A percentile compares a stretch with the other conserved stretches of the same genome.
Evolutionary conservation across 1,140 invertebrate genomes (phyloP).

Genomic region (Leptopilina clavipes): DNA sequence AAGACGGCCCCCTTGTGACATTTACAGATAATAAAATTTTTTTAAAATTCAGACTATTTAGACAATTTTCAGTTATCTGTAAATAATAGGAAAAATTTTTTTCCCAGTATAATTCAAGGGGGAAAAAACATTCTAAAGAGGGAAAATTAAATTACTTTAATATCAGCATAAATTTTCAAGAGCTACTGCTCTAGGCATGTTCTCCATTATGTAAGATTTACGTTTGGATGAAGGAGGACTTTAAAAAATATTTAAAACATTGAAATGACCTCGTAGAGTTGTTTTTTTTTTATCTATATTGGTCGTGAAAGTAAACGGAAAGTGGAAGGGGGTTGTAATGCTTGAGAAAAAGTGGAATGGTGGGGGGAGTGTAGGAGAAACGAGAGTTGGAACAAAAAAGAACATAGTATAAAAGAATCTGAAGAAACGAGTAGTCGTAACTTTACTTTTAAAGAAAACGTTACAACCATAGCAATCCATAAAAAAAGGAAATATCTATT

Average conservation of each 20-base stretch:
- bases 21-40: too few species aligned
- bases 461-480: slow-evolving; percentile 11
- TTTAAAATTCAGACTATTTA: too few species aligned
- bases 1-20: too few species aligned
- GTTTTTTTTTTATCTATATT: slow-evolving; percentile 28
- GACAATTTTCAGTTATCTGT: too few species aligned
- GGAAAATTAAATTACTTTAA: background rate
- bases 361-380: background rate
- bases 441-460: slow-evolving; percentile 23
- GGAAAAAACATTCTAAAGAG: too few species aligned
- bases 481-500: slow-evolving; percentile 24
- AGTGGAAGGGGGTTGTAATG: background rate
- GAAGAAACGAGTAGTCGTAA: slow-evolving; percentile 19
- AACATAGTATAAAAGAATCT: slow-evolving; percentile 18
- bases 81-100: too few species aligned
- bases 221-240: background rate
- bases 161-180: background rate
- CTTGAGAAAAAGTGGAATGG: background rate
- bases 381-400: too few species aligned
- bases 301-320: slow-evolving; percentile 5
- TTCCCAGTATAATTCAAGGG: too few species aligned
- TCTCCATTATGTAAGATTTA: slow-evolving; percentile 6
- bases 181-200: background rate
- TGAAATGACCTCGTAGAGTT: slow-evolving; percentile 23
- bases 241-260: slow-evolving; percentile 28